Conservation (phyloP, 2,888 invertebrate genomes). For the Aelia acuminata region DNA sequence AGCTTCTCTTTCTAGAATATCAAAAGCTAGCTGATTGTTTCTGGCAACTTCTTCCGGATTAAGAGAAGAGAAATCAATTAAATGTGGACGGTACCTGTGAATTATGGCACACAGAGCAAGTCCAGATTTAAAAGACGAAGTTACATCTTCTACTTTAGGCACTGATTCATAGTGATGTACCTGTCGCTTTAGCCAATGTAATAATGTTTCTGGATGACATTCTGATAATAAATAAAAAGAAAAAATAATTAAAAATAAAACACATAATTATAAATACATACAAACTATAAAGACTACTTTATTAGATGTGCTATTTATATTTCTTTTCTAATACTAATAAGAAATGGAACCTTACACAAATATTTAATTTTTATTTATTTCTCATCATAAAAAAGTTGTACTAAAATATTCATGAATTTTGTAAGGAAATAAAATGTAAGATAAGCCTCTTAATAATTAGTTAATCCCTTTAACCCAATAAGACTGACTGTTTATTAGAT, state of each 20-base stretch:
- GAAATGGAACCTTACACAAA: no score
- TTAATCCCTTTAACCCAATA: no score
- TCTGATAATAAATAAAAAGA: constrained; percentile 69
- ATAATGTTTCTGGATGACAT: constrained; percentile 81
- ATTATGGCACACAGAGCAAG: constrained; percentile 82
- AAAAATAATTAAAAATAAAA: constrained; percentile 36
- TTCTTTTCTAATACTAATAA: no score
- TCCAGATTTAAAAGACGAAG: constrained; percentile 79
- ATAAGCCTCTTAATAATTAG: no score
- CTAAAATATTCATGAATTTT: no score
- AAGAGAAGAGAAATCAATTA: constrained; percentile 82
- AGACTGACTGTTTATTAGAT: no score
- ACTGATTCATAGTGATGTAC: constrained; percentile 76
- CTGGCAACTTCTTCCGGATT: constrained; percentile 76
- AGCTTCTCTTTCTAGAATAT: constrained; percentile 86
- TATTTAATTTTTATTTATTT: no score
- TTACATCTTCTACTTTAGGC: constrained; percentile 75
- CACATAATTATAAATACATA: not conserved
- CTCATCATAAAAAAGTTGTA: no score
- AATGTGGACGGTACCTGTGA: constrained; percentile 90
- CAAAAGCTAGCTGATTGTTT: constrained; percentile 88
- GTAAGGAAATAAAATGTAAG: no score
- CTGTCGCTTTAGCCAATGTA: constrained; percentile 84
- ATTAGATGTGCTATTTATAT: no score
- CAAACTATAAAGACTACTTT: not conserved